Evolutionary conservation across 1,140 invertebrate genomes (phyloP).

Genomic region (Caenorhabditis tropicalis): DNA sequence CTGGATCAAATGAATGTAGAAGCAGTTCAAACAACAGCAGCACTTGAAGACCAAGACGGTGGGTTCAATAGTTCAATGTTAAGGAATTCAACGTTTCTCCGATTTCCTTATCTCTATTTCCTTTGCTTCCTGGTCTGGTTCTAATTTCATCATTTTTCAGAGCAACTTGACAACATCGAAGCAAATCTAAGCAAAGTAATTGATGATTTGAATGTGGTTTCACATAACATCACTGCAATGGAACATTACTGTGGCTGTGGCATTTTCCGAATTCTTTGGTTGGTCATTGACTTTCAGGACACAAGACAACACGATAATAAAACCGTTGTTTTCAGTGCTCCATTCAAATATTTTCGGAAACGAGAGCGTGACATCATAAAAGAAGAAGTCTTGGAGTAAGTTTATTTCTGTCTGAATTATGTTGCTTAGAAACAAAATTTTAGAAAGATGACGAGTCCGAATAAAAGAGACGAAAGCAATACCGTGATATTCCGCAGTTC

Average conservation of each 20-base stretch:
- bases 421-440: constrained; percentile 2
- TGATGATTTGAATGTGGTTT: constrained; percentile 42
- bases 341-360: constrained; percentile 47
- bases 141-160: constrained; percentile 15
- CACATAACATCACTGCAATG: constrained; percentile 31
- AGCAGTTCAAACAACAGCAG: constrained; percentile 44
- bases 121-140: not conserved
- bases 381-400: constrained; percentile 44
- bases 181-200: constrained; percentile 22
- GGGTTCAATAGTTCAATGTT: not conserved
- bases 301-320: not conserved
- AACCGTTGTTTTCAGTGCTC: constrained; percentile 30
- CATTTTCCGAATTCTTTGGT: constrained; percentile 35
- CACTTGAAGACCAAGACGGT: constrained; percentile 53
- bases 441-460: constrained; percentile 32
- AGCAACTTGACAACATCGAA: constrained; percentile 50
- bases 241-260: constrained; percentile 43
- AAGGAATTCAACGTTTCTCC: not conserved
- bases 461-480: not conserved
- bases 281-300: not conserved
- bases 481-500: not conserved
- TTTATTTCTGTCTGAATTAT: not conserved
- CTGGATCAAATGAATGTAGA: constrained; percentile 49
- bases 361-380: constrained; percentile 32
- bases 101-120: not conserved